Percentiles rank a stretch among this genome's conserved stretches.
Evolutionary conservation across 2,113 vertebrate genomes (phyloP).

Genomic region (Anthoscopus minutus): DNA sequence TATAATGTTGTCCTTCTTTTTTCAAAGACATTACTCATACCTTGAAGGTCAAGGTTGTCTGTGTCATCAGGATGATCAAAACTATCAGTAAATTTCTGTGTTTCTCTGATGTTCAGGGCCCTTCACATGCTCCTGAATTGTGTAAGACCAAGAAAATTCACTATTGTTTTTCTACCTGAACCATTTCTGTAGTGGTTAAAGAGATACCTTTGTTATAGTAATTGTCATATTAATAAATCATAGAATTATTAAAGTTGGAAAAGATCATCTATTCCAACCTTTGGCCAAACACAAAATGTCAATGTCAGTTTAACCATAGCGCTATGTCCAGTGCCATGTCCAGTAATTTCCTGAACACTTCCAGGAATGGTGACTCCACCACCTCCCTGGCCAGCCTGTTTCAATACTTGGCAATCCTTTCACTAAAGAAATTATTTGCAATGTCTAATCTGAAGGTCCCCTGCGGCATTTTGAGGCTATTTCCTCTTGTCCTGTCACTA

Average conservation of each 20-base stretch:
- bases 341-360: not conserved
- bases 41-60: not conserved
- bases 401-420: not conserved
- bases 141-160: not conserved
- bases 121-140: not conserved
- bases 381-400: not conserved
- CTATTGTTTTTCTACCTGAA: not conserved
- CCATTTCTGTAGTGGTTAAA: not conserved
- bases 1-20: not conserved
- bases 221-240: not conserved
- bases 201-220: not conserved
- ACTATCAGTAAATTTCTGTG: not conserved
- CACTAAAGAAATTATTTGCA: not conserved
- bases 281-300: not conserved
- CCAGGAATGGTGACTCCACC: not conserved
- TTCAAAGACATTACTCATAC: not conserved
- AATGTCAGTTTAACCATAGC: not conserved
- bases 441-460: not conserved
- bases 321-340: too few relatives aligned
- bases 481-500: not conserved
- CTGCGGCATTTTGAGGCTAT: not conserved
- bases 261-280: not conserved
- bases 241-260: not conserved
- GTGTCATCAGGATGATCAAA: not conserved
- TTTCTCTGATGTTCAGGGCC: not conserved